Conservation (phyloP, 2,113 vertebrate genomes). For the Xiphophorus couchianus region DNA sequence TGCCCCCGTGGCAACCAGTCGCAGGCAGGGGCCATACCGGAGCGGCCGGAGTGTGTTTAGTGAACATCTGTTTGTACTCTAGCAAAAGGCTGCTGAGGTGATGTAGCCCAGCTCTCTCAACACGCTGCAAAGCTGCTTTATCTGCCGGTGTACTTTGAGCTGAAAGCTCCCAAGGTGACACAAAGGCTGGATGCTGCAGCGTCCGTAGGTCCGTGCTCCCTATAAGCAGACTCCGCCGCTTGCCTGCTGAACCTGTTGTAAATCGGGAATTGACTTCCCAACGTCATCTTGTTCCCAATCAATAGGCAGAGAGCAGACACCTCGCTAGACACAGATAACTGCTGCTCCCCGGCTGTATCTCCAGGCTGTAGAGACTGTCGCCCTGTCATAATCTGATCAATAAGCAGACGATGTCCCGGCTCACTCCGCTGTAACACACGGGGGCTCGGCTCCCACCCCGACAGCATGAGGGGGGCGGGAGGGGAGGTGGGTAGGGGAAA, state of each 20-base stretch:
- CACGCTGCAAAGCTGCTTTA: conserved; percentile 42
- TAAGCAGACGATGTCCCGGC: conserved; percentile 73
- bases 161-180: conserved; percentile 62
- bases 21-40: conserved; percentile 35
- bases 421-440: conserved; percentile 72
- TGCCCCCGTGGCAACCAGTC: conserved; percentile 71
- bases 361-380: conserved; percentile 75
- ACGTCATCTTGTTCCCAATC: conserved; percentile 84
- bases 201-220: conserved; percentile 69
- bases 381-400: conserved; percentile 83
- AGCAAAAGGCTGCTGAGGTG: conserved; percentile 43
- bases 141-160: conserved; percentile 37
- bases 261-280: conserved; percentile 80
- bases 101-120: conserved; percentile 69
- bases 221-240: conserved; percentile 46
- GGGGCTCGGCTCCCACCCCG: conserved; percentile 75
- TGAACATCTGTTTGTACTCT: conserved; percentile 50
- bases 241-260: conserved; percentile 75
- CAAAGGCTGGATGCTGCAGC: conserved; percentile 62
- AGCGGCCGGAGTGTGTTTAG: conserved; percentile 21
- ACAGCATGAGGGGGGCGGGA: conserved; percentile 65
- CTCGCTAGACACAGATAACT: conserved; percentile 84
- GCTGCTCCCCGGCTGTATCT: conserved; percentile 72
- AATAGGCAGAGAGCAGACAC: conserved; percentile 80
- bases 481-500: conserved; percentile 60